Evolutionary conservation across 2,888 invertebrate species (phyloP).

Genomic region (Parapristionchus giblindavisi): DNA sequence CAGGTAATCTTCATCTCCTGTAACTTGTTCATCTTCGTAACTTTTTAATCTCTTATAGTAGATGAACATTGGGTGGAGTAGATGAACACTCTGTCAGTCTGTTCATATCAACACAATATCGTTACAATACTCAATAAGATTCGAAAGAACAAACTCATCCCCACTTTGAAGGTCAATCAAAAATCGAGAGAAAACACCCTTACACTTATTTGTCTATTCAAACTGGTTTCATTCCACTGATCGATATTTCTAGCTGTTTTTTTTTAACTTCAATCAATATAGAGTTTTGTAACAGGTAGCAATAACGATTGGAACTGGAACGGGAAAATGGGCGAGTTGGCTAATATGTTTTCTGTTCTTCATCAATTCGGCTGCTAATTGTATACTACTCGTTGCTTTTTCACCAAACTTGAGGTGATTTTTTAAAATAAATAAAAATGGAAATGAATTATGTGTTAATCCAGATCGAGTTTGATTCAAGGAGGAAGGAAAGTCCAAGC

Average conservation of each 20-base stretch:
- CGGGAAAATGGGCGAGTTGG: constrained; percentile 35
- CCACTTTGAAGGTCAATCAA: too few relatives aligned
- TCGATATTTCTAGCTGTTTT: neutral
- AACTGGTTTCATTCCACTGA: too few relatives aligned
- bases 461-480: constrained; percentile 7
- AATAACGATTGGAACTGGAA: constrained; percentile 28
- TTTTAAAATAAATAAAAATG: neutral
- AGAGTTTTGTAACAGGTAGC: constrained; percentile 1
- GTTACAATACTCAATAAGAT: neutral
- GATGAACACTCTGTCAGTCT: too few relatives aligned
- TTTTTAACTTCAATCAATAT: neutral
- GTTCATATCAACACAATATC: neutral
- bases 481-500: constrained; percentile 7
- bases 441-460: too few relatives aligned
- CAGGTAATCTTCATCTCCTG: neutral
- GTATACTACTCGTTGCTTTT: constrained; percentile 11
- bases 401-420: constrained; percentile 22
- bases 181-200: too few relatives aligned
- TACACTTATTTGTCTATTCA: too few relatives aligned
- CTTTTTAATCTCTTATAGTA: too few relatives aligned
- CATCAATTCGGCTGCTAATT: constrained; percentile 27
- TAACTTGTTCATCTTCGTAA: too few relatives aligned
- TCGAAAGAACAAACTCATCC: too few relatives aligned
- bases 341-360: constrained; percentile 25
- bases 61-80: too few relatives aligned